Base-by-base conservation (phyloP, 53 echinoderm and acorn worm genomes). In the Holothuria leucospilota region DNA sequence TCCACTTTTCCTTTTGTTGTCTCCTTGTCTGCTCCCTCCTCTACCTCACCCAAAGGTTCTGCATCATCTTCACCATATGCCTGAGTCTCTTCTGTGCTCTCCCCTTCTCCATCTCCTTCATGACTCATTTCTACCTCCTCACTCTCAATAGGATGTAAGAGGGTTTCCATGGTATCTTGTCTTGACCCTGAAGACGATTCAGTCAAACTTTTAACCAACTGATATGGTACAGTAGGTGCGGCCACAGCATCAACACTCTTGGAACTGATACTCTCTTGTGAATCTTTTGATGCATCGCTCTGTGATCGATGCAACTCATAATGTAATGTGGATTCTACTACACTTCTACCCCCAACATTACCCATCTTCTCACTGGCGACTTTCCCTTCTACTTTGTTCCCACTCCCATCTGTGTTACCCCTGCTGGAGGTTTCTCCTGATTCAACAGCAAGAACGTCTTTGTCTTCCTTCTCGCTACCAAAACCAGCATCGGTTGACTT, bases 71-170 rank as follows among this genome's bases (percentile, higher is more conserved):
- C 21, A 25, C 89, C 89, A 78, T 89, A 89, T 2, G 93, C 90
- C 64, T 93, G 93, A 20, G 89, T 93, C 64, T 78, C 63, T 53
- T 90, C 93, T 24, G 71, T 60, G 60, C 61, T 15, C 13, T 75
- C 75, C 7, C 41, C 25, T 49, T 21, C 51, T 14, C 2, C 75
- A 16, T 25, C 25, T 26, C n/a, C 26, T 30, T 38, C 56, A 16
- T 59, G 21, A 80, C 29, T 80, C 59, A 14, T 58, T 30, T 38
- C 80, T 61, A 59, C 4, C 27, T 1, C 20, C 18, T 49, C 51
- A 24, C 24, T 49, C 11, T 75, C 75, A 49, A 75, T 80, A 58
- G 80, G 80, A 28, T 56, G n/a, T 7, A 80, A 26, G n/a, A 80
- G 9, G 24, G 80, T 80, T 59, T 80, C 80, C 20, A 29, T n/a